Evolutionary conservation across 2,113 vertebrate genomes (phyloP), one percentile per base, ranked within the genome.

Genomic region (Pseudorectes ferrugineus): DNA sequence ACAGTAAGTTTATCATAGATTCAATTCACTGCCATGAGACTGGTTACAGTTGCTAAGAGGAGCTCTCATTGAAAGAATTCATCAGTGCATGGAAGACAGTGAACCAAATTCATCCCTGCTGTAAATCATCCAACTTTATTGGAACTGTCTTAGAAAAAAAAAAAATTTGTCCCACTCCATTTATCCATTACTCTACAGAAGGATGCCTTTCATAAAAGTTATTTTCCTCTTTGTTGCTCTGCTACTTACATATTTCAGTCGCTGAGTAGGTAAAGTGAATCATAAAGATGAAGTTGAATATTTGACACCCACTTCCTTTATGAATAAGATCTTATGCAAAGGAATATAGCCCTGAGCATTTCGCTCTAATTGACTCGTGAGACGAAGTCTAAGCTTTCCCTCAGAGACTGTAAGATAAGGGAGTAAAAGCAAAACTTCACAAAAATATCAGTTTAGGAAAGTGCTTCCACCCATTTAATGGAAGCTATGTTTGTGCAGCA

Each of bases 221-320:
- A 94, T 97, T 97, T 97, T 96, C 95, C 66, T 93, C 94, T 91
- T 96, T 97, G 88, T 79, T 94, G 93, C 92, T 96, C 88, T 84
- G 20, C 17, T 92, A 63, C 89, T 85, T 95, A 85, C 29, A 48
- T 83, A 92, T 94, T 96, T 94, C 67, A 83, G 22, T 42, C 22
- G 18, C 49, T 79, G 40, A 78, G 57, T 26, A 74, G n/a, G 20
- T 67, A 61, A 93, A 83, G 7, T 52, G 76, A 81, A 75, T 76
- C 5, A 5, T 67, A 72, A 93, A 71, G 62, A 74, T 83, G 51
- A 87, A 85, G 58, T 71, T 54, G 26, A 91, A 73, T 92, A 88
- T 83, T 66, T 76, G 74, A 49, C 15, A 23, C 20, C 28, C 46
- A 40, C 43, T 62, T 72, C 45, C 61, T 81, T 72, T 58, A 57